Conservation (phyloP, 2,113 vertebrate species). For the Alligator sinensis region DNA sequence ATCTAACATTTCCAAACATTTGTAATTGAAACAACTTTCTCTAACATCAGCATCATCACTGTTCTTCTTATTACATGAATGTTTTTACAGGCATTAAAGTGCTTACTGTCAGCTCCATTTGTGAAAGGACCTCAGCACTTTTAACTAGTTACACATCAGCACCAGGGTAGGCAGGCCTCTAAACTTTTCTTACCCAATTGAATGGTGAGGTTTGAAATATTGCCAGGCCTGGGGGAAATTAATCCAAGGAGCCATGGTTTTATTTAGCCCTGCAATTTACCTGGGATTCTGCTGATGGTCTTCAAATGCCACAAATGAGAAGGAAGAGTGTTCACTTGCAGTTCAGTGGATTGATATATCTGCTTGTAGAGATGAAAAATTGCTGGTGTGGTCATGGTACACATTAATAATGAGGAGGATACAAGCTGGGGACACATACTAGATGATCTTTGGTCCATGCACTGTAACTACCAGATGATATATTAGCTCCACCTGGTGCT, state of each 20-base stretch:
- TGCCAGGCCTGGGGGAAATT: background rate
- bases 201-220: background rate
- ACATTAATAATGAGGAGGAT: background rate
- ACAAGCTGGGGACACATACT: background rate
- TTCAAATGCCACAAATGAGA: background rate
- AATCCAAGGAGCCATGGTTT: background rate
- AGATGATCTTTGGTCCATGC: background rate
- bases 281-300: background rate
- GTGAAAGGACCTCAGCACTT: background rate
- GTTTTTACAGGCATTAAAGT: background rate
- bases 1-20: background rate
- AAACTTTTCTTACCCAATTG: background rate
- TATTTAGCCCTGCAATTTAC: conserved; percentile 5
- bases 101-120: background rate
- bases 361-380: background rate
- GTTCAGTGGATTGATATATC: background rate
- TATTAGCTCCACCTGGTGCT: background rate
- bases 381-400: background rate
- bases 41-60: too few species aligned
- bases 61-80: too few species aligned
- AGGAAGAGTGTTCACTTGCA: background rate
- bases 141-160: background rate
- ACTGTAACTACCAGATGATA: background rate
- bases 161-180: background rate
- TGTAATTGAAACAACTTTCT: background rate